Conservation (phyloP, 1,140 invertebrate species). For the Ptiloglossa arizonensis region DNA sequence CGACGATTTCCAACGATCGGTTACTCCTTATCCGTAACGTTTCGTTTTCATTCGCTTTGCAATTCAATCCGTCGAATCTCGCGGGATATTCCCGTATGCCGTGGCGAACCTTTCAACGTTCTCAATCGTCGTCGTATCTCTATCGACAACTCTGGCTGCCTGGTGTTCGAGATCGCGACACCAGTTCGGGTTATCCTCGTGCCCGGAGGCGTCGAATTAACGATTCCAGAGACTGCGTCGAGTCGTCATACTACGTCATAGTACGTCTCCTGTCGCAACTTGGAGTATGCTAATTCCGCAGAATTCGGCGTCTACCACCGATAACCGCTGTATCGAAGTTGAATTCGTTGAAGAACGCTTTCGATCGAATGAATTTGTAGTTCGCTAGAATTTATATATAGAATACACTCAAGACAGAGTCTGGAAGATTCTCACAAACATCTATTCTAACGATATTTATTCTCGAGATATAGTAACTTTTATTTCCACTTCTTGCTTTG, state of each 20-base stretch:
- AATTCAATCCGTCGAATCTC: constrained; percentile 64
- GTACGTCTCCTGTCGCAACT: constrained; percentile 8
- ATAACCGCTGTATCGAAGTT: constrained; percentile 19
- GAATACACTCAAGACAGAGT: too few relatives aligned
- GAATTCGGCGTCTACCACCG: constrained; percentile 44
- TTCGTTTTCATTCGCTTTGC: constrained; percentile 67
- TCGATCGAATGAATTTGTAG: too few relatives aligned
- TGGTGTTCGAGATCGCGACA: constrained; percentile 16
- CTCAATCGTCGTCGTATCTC: constrained; percentile 10
- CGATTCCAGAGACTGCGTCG: constrained; percentile 44
- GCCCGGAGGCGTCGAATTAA: constrained; percentile 51
- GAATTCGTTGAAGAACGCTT: too few relatives aligned
- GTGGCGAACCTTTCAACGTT: constrained; percentile 18
- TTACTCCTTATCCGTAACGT: constrained; percentile 51
- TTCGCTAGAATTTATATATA: too few relatives aligned
- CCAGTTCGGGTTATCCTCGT: constrained; percentile 31
- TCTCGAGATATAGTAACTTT: too few relatives aligned
- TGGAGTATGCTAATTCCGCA: constrained; percentile 58
- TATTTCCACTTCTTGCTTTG: too few relatives aligned
- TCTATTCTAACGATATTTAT: too few relatives aligned
- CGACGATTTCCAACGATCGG: constrained; percentile 19
- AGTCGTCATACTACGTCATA: too few relatives aligned
- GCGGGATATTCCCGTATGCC: constrained; percentile 46
- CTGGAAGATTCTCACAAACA: too few relatives aligned
- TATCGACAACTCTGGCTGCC: neutral